phyloP scores from a whole-genome alignment of 1,140 invertebrate genomes.

The Carposina sasakii region DNA sequence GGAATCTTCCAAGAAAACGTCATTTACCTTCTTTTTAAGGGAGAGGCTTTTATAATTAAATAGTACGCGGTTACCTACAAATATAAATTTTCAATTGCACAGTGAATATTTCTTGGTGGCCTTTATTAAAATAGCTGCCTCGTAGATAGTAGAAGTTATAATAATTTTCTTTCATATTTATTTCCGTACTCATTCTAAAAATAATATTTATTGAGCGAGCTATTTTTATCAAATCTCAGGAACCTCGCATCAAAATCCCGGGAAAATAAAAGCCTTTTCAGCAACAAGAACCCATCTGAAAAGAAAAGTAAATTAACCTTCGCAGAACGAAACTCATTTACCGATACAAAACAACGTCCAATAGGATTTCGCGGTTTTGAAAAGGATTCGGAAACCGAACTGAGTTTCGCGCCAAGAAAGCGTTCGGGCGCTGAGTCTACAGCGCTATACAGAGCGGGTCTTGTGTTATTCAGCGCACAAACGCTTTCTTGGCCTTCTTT shows the following conservation, averaged over 20 bases:
- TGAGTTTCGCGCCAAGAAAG: too few species aligned
- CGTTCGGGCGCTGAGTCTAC: too few species aligned
- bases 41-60: slow-evolving; percentile 53
- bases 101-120: too few species aligned
- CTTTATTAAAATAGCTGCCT: too few species aligned
- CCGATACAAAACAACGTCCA: slow-evolving; percentile 62
- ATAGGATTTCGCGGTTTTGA: slow-evolving; percentile 45
- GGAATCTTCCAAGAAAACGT: slow-evolving; percentile 40
- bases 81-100: too few species aligned
- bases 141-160: too few species aligned
- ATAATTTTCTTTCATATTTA: too few species aligned
- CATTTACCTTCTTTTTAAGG: slow-evolving; percentile 36
- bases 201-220: too few species aligned
- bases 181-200: too few species aligned
- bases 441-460: too few species aligned
- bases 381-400: slow-evolving; percentile 56
- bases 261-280: slow-evolving; percentile 16
- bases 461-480: slow-evolving; percentile 63
- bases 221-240: too few species aligned
- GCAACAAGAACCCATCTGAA: slow-evolving; percentile 51
- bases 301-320: slow-evolving; percentile 69
- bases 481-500: slow-evolving; percentile 66
- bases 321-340: slow-evolving; percentile 65
- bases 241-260: too few species aligned
- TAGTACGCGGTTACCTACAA: slow-evolving; percentile 59